These are phyloP conservation scores for Plagodis dolabraria DNA, from an alignment of 2,888 invertebrate species.

Conservation along the genomic window DNA sequence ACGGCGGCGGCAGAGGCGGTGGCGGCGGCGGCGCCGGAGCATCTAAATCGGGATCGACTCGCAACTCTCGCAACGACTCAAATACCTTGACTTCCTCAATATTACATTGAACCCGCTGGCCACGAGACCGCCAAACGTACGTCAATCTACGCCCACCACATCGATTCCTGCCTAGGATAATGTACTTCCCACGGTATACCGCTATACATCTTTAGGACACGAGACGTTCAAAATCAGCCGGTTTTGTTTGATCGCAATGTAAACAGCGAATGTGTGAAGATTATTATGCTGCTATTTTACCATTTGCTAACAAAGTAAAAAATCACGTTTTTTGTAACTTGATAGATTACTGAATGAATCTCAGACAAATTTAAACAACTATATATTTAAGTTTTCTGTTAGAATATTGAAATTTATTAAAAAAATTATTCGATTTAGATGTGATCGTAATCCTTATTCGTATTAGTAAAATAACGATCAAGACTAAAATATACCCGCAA, in stretches of 20 bases:
- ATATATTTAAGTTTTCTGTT: no score
- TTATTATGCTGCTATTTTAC: background rate
- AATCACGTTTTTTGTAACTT: no score
- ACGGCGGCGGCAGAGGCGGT: conserved; percentile 73
- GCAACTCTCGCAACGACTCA: conserved; percentile 82
- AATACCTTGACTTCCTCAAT: conserved; percentile 86
- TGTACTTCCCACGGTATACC: conserved; percentile 50
- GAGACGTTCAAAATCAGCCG: conserved; percentile 30
- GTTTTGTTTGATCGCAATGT: conserved; percentile 20
- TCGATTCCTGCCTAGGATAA: conserved; percentile 51
- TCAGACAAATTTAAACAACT: no score
- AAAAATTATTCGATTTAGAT: no score
- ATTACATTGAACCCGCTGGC: conserved; percentile 83
- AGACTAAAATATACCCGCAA: background rate
- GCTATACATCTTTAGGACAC: conserved; percentile 22
- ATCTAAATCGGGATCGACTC: conserved; percentile 84
- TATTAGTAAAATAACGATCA: background rate
- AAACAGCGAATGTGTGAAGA: conserved; percentile 8
- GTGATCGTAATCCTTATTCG: no score
- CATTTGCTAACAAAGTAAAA: no score
- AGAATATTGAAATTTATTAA: no score
- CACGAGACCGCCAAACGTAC: conserved; percentile 78
- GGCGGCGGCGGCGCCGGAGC: conserved; percentile 80
- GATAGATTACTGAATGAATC: no score
- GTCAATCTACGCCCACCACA: conserved; percentile 79